Conservation (phyloP, 2,113 vertebrate genomes). For the Beaufortia kweichowensis region DNA sequence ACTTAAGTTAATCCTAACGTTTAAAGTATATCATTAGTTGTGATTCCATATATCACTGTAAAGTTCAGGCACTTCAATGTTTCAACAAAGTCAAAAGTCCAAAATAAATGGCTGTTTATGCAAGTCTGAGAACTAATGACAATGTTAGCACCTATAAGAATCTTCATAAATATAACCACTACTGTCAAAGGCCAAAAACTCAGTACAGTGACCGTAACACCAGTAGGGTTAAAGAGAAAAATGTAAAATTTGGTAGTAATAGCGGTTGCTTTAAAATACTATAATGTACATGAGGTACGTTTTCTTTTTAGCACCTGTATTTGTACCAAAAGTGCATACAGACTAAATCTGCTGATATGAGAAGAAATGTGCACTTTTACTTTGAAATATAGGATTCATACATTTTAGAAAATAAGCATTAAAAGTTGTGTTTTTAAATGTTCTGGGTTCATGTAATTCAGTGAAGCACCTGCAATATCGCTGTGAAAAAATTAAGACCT, state of each 20-base stretch:
- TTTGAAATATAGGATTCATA: no score
- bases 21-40: background rate
- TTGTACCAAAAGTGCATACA: slow-evolving; percentile 27
- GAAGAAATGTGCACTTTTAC: no score
- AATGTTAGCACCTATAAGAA: background rate
- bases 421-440: no score
- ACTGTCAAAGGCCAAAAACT: background rate
- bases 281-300: slow-evolving; percentile 1
- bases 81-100: background rate
- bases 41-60: background rate
- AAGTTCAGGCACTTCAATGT: background rate
- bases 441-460: no score
- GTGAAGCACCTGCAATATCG: no score
- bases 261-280: background rate
- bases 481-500: no score
- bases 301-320: slow-evolving; percentile 34
- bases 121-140: background rate
- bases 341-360: background rate
- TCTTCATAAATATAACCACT: background rate
- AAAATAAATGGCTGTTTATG: background rate
- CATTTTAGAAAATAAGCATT: no score
- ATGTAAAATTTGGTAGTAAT: background rate
- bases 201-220: no score
- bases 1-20: background rate
- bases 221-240: no score